phyloP scores from a whole-genome alignment of 2,797 vertebrate species.

The Borostomias antarcticus region DNA sequence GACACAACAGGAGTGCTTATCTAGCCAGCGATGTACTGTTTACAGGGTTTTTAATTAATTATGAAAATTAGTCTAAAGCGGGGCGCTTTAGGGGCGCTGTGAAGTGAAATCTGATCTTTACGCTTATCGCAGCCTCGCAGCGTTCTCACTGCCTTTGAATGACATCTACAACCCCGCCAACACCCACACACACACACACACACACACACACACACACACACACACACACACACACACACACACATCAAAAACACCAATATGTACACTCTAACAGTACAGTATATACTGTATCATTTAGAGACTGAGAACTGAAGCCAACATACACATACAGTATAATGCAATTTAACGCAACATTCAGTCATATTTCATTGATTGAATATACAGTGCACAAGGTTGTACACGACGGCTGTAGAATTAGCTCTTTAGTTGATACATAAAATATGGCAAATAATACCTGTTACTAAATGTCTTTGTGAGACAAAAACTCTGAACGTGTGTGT shows the following conservation, averaged over 20 bases:
- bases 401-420: too few relatives aligned
- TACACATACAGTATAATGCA: not conserved
- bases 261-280: too few relatives aligned
- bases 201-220: constrained; percentile 8
- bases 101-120: constrained; percentile 74
- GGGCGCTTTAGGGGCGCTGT: constrained; percentile 60
- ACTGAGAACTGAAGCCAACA: not conserved
- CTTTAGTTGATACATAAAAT: constrained; percentile 51
- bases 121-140: constrained; percentile 71
- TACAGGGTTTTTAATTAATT: constrained; percentile 77
- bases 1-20: constrained; percentile 69
- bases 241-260: too few relatives aligned
- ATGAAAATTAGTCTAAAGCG: constrained; percentile 72
- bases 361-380: constrained; percentile 2
- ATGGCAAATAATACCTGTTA: constrained; percentile 49
- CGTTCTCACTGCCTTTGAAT: constrained; percentile 54
- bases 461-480: constrained; percentile 50
- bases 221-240: constrained; percentile 1
- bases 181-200: constrained; percentile 33
- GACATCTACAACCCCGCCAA: constrained; percentile 38
- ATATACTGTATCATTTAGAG: too few relatives aligned
- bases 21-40: constrained; percentile 71
- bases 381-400: constrained; percentile 38
- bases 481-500: constrained; percentile 51
- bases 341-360: not conserved